Evolutionary conservation across 2,797 vertebrate genomes (phyloP).

Genomic region (Capromys pilorides): DNA sequence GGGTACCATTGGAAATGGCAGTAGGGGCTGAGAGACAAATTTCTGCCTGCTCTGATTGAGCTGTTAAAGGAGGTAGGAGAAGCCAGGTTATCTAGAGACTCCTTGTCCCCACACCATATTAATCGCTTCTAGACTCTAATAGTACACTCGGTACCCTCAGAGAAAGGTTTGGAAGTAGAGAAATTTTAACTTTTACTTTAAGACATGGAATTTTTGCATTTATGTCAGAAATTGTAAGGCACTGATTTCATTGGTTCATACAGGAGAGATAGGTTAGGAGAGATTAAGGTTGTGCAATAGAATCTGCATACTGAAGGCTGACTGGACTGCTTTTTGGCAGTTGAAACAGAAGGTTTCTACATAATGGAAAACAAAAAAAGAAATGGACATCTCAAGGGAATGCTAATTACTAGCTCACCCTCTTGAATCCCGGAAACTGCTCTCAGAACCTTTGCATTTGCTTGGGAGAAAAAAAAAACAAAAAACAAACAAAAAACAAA

Average conservation of each 20-base stretch:
- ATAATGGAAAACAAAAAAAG: not conserved
- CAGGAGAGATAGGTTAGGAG: not conserved
- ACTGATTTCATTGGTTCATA: not conserved
- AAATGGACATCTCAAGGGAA: not conserved
- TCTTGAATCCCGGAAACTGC: not conserved
- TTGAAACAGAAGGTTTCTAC: not conserved
- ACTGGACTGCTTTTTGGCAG: too few relatives aligned
- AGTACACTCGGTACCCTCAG: not conserved
- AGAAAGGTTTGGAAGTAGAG: not conserved
- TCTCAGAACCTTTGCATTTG: not conserved
- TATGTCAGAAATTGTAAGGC: not conserved
- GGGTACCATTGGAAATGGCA: too few relatives aligned
- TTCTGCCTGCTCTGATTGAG: not conserved
- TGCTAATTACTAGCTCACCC: not conserved
- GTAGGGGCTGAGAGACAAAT: not conserved
- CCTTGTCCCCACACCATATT: not conserved
- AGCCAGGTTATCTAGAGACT: not conserved
- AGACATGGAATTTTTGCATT: not conserved
- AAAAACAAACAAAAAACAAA: too few relatives aligned
- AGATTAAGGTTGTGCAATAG: not conserved
- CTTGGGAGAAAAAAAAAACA: not conserved
- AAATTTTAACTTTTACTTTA: not conserved
- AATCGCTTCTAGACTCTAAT: not conserved
- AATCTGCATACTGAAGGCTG: not conserved
- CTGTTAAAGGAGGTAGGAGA: not conserved